phyloP scores from a whole-genome alignment of 2,888 invertebrate genomes.

The Oeneis ivallda region DNA sequence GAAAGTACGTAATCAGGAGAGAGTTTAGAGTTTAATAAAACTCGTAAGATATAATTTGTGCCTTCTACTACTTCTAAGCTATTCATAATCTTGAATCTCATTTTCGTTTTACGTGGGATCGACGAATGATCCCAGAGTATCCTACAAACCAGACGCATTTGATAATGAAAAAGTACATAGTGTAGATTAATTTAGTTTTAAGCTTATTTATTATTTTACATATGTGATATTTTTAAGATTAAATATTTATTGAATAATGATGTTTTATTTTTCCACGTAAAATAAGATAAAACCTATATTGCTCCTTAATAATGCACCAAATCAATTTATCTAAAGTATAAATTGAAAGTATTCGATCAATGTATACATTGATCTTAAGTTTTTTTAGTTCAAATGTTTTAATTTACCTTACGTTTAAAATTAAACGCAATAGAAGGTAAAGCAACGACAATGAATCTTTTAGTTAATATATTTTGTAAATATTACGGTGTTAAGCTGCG shows the following conservation, averaged over 20 bases:
- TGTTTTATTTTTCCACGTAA: neutral
- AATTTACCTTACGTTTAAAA: neutral
- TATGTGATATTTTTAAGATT: constrained; percentile 71
- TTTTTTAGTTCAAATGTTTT: too few species aligned
- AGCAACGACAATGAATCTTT: too few species aligned
- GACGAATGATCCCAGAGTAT: constrained; percentile 32
- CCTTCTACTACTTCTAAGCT: neutral
- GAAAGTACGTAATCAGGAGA: neutral
- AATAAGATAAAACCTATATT: neutral
- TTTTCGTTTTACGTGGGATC: constrained; percentile 40
- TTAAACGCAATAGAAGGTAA: too few species aligned
- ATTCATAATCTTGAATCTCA: neutral
- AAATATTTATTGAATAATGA: constrained; percentile 58
- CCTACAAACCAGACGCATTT: constrained; percentile 76
- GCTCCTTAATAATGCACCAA: too few species aligned
- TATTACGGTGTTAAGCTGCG: neutral
- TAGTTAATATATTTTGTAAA: too few species aligned
- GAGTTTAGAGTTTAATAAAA: neutral
- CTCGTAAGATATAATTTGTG: neutral
- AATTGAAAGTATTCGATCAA: too few species aligned
- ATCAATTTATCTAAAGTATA: too few species aligned
- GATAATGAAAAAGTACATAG: constrained; percentile 81
- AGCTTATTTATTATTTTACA: constrained; percentile 62
- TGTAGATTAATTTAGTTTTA: constrained; percentile 59
- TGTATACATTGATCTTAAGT: too few species aligned